These are phyloP conservation scores for Andrena fulva DNA, from an alignment of 2,888 invertebrate genomes.

Conservation along the genomic window DNA sequence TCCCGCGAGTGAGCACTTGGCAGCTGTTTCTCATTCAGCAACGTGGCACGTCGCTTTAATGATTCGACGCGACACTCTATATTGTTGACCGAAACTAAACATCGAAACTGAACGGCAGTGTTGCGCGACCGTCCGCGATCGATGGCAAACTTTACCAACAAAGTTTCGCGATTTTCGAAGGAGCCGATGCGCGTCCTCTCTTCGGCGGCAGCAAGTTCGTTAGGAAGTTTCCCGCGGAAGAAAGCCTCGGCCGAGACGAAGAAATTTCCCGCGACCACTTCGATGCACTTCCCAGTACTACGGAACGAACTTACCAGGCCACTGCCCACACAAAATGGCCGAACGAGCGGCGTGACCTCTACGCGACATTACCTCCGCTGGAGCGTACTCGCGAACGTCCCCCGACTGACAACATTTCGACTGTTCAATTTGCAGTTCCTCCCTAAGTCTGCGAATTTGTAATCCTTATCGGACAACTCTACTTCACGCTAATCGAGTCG, in stretches of 20 bases:
- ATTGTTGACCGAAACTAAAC: slow-evolving; percentile 6
- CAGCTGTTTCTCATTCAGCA: not conserved
- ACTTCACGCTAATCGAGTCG: too few species aligned
- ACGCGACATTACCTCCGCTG: not conserved
- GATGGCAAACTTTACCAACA: slow-evolving; percentile 31
- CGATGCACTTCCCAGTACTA: slow-evolving; percentile 7
- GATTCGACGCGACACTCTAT: not conserved
- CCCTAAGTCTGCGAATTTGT: too few species aligned
- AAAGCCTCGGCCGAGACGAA: not conserved
- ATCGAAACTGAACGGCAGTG: slow-evolving; percentile 25
- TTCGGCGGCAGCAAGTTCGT: slow-evolving; percentile 55
- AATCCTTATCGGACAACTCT: too few species aligned
- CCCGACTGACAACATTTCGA: too few species aligned
- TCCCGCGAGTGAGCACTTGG: too few species aligned
- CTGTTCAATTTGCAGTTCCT: too few species aligned
- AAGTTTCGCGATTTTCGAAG: slow-evolving; percentile 52
- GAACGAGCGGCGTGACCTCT: slow-evolving; percentile 27
- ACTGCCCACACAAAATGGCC: slow-evolving; percentile 25
- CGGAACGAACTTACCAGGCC: slow-evolving; percentile 35
- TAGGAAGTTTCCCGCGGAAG: slow-evolving; percentile 54
- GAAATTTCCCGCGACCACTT: slow-evolving; percentile 38
- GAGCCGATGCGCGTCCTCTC: slow-evolving; percentile 42
- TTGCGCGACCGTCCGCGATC: slow-evolving; percentile 31
- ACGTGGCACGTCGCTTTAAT: not conserved
- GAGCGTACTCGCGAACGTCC: not conserved